These are phyloP conservation scores for Criorhina ranunculi DNA, from an alignment of 2,888 invertebrate genomes.

Conservation along the genomic window DNA sequence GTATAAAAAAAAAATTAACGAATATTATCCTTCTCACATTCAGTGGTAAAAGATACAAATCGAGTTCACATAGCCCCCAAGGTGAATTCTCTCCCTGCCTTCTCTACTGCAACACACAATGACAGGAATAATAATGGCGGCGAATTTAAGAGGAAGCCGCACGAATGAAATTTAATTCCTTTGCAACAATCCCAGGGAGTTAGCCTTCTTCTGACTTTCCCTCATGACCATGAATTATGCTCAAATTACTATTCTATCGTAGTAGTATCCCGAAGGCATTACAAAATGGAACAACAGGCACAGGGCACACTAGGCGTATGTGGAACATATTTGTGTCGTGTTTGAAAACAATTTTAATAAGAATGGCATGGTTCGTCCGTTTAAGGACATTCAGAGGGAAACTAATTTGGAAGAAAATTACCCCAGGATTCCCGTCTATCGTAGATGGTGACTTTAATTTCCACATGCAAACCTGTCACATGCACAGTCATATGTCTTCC, in stretches of 20 bases:
- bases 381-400: conserved; percentile 15
- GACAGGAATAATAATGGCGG: conserved; percentile 12
- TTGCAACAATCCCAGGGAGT: neutral
- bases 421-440: conserved; percentile 8
- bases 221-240: conserved; percentile 17
- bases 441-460: neutral
- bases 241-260: conserved; percentile 5
- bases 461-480: conserved; percentile 11
- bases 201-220: neutral
- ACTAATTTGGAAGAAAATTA: conserved; percentile 16
- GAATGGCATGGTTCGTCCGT: conserved; percentile 5
- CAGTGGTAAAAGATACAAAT: neutral
- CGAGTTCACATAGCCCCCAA: conserved; percentile 3
- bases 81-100: neutral
- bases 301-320: conserved; percentile 1
- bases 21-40: neutral
- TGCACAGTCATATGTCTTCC: no score
- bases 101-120: conserved; percentile 14
- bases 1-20: neutral
- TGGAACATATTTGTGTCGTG: conserved; percentile 15
- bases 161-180: conserved; percentile 6
- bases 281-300: conserved; percentile 2
- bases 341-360: neutral
- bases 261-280: conserved; percentile 15
- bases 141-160: conserved; percentile 8